phyloP scores from a whole-genome alignment of 2,113 vertebrate genomes.

The Nycticorax nycticorax region DNA sequence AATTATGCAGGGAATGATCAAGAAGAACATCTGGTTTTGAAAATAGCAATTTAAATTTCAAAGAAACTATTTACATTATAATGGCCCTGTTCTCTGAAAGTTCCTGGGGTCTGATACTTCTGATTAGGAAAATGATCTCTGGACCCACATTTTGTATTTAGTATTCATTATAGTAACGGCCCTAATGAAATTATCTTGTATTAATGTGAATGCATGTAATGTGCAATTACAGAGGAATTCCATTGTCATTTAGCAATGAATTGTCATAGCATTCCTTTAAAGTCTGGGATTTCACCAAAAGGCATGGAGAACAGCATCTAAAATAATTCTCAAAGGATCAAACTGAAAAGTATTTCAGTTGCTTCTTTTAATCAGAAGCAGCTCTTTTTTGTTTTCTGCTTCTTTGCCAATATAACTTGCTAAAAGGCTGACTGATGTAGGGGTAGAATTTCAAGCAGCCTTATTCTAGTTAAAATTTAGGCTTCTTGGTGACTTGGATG shows the following conservation, averaged over 20 bases:
- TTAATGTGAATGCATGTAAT: background rate
- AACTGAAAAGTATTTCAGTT: background rate
- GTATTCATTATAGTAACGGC: background rate
- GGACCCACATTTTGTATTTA: background rate
- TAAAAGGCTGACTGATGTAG: background rate
- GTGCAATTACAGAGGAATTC: slow-evolving; percentile 4
- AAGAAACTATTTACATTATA: slow-evolving; percentile 37
- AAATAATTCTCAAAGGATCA: background rate
- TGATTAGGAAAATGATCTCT: slow-evolving; percentile 39
- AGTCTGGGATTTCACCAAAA: background rate
- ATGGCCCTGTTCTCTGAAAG: background rate
- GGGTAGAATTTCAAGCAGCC: background rate
- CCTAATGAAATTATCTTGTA: slow-evolving; percentile 41
- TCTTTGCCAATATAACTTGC: background rate
- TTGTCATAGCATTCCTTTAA: background rate
- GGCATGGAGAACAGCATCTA: background rate
- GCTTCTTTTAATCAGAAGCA: background rate
- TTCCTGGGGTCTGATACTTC: slow-evolving; percentile 7
- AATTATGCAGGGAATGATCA: background rate
- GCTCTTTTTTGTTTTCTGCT: background rate
- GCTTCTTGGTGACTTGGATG: background rate
- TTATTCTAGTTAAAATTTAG: background rate
- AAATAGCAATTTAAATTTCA: slow-evolving; percentile 29
- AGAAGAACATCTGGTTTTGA: background rate
- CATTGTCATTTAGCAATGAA: background rate